Percentiles rank a stretch among this genome's conserved stretches.
These are phyloP conservation scores for Trachelipus rathkii DNA, from an alignment of 1,140 invertebrate genomes.

Conservation along the genomic window DNA sequence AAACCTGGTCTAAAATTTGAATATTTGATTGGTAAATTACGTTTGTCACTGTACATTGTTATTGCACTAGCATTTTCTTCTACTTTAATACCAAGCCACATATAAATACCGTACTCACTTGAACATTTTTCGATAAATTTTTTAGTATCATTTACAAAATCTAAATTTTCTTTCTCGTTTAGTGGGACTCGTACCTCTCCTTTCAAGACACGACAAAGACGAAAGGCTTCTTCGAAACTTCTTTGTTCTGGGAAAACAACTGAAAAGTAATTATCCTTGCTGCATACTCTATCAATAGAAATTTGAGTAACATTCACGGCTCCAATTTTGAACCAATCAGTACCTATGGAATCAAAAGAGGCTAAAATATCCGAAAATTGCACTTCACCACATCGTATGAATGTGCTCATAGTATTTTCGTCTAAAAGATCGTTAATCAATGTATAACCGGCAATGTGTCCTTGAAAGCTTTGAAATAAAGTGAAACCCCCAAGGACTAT, in stretches of 20 bases:
- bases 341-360: constrained; percentile 17
- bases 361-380: constrained; percentile 17
- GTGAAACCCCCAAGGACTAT: constrained; percentile 28
- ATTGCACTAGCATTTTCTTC: not conserved
- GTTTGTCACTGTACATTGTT: constrained; percentile 24
- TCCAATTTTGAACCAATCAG: constrained; percentile 30
- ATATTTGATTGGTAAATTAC: constrained; percentile 26
- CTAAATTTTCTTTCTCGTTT: constrained; percentile 32
- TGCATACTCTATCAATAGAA: constrained; percentile 20
- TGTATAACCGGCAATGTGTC: constrained; percentile 28
- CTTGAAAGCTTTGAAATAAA: constrained; percentile 36
- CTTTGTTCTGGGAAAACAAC: constrained; percentile 37
- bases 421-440: constrained; percentile 21
- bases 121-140: constrained; percentile 19
- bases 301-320: not conserved
- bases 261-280: constrained; percentile 4
- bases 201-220: constrained; percentile 40
- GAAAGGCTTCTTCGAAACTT: constrained; percentile 24
- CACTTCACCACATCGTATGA: constrained; percentile 18
- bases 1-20: constrained; percentile 36
- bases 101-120: constrained; percentile 31
- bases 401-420: constrained; percentile 25
- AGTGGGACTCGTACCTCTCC: constrained; percentile 28
- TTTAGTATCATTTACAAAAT: constrained; percentile 13
- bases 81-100: constrained; percentile 34